A percentile compares a stretch with the other conserved stretches of the same genome.
These are phyloP conservation scores for Plagiodera versicolora DNA, from an alignment of 2,888 invertebrate species.

Conservation along the genomic window DNA sequence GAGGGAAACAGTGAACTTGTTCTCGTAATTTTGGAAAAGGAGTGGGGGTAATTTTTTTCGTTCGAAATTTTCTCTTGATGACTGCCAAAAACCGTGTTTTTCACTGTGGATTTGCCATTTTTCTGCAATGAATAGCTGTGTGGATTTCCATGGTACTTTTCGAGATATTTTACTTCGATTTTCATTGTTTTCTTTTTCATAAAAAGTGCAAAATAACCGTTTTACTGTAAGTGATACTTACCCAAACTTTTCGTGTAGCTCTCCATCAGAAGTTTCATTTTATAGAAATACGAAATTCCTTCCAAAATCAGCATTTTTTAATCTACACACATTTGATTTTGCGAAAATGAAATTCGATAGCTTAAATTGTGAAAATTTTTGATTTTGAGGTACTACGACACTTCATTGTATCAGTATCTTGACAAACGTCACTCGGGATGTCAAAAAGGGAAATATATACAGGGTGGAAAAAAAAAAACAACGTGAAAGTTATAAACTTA, in stretches of 20 bases:
- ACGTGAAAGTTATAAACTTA: too few relatives aligned
- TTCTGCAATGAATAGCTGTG: neutral
- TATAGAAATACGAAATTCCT: constrained; percentile 3
- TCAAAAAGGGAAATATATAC: too few relatives aligned
- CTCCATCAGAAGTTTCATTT: neutral
- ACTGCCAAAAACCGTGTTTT: neutral
- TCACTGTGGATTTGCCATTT: neutral
- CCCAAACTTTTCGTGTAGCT: neutral
- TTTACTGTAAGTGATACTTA: neutral
- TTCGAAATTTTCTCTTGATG: neutral
- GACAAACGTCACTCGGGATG: neutral
- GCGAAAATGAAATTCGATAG: neutral
- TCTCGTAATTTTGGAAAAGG: neutral
- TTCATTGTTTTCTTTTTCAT: too few relatives aligned
- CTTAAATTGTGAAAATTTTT: neutral
- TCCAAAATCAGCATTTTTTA: constrained; percentile 5
- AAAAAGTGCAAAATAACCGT: too few relatives aligned
- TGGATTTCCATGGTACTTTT: too few relatives aligned
- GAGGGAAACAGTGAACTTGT: neutral
- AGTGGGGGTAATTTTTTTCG: neutral
- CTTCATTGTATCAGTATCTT: neutral
- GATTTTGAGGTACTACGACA: neutral
- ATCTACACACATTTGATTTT: neutral
- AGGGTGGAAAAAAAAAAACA: too few relatives aligned
- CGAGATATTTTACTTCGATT: too few relatives aligned